Evolutionary conservation across 2,113 vertebrate genomes (phyloP), one percentile per base, ranked within the genome.

Genomic region (Semnornis frantzii): DNA sequence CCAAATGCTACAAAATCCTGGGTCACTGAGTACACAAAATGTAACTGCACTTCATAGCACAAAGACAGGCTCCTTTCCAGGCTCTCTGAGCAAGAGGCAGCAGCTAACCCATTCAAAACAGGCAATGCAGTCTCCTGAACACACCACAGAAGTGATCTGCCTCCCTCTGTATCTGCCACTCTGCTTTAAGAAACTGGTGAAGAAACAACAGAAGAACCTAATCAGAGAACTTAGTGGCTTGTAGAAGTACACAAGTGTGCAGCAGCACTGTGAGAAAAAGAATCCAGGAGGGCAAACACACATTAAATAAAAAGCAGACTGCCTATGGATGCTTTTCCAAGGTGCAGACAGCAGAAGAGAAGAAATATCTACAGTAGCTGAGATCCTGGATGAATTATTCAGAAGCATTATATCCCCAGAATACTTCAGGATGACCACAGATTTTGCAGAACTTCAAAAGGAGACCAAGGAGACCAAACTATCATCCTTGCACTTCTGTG

Each of bases 11-110:
- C 62, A 81, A 92, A 95, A 94, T 93, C 95, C 58, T 76, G 72
- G 95, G 94, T 95, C 94, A 95, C 77, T 93, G 93, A 94, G 81
- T 94, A 60, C 28, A 94, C 30, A 94, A 94, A 96, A 96, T 90
- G 24, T 68, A 94, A 74, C 70, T 63, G 57, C 44, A 84, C 57
- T 69, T 68, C 58, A 33, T 42, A 62, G 63, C 80, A 78, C 39
- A 92, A 90, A 92, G 79, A 77, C 58, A 27, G 19, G 33, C 24
- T 77, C 34, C 63, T 93, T 71, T 77, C 58, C 24, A 66, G 70
- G 59, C 33, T 84, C 28, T 55, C 81, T 71, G 52, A 63, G 50
- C 64, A 66, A 73, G 0, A 85, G 46, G n/a, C 79, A 4, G 10
- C 30, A 76, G 66, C 34, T 92, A 88, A 87, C 10, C 33, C 50